Conservation (phyloP, 2,797 vertebrate genomes). For the Babyrousa celebensis region DNA sequence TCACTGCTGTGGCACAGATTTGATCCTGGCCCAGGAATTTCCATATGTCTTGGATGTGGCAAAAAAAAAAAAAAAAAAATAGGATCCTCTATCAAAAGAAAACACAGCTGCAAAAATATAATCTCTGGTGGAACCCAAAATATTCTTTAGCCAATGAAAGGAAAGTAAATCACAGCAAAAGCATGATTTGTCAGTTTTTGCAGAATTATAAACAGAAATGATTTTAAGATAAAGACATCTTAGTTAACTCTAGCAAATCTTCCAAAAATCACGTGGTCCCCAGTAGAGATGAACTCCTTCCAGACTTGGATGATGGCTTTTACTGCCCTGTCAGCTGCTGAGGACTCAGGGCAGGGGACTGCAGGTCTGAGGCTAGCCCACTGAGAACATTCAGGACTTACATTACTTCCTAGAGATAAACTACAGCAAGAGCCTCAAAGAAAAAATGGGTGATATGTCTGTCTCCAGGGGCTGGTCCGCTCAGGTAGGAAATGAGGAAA, state of each 20-base stretch:
- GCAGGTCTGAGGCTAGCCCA: not conserved
- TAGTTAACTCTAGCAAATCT: not conserved
- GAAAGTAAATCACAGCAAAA: slow-evolving; percentile 40
- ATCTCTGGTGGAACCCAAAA: not conserved
- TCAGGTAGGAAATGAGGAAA: not conserved
- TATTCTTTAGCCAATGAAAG: slow-evolving; percentile 13
- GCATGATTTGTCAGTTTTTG: not conserved
- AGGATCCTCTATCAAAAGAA: not conserved
- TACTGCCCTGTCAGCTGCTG: not conserved
- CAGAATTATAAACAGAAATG: slow-evolving; percentile 39
- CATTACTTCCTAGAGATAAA: not conserved
- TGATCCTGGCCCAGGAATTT: too few relatives aligned
- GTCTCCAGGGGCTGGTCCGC: not conserved
- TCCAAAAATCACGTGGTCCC: slow-evolving; percentile 9
- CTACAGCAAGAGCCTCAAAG: not conserved
- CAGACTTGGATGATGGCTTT: not conserved
- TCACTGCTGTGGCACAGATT: too few relatives aligned
- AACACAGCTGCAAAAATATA: not conserved
- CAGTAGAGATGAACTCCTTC: not conserved
- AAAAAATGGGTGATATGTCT: not conserved
- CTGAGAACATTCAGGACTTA: not conserved
- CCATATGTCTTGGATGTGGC: too few relatives aligned
- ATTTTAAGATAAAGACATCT: slow-evolving; percentile 67
- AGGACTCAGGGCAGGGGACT: not conserved
- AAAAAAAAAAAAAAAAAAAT: too few relatives aligned